Conservation (phyloP, 2,888 invertebrate species). For the Caradrina clavipalpis region DNA sequence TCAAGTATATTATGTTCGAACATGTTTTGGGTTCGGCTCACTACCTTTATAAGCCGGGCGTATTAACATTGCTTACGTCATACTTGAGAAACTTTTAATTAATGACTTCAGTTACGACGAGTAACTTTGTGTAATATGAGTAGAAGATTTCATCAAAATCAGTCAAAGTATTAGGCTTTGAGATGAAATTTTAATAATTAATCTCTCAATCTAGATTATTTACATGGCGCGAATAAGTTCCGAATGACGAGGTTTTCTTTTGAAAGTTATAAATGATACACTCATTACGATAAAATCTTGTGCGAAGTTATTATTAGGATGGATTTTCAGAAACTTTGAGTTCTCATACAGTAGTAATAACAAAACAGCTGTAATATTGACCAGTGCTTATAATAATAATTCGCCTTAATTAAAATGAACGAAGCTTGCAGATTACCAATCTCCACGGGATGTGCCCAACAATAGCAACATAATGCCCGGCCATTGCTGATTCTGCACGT, state of each 20-base stretch:
- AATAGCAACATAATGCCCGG: conserved; percentile 28
- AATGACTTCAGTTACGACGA: conserved; percentile 54
- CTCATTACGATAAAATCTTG: not conserved
- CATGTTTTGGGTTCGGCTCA: conserved; percentile 49
- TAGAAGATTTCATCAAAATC: conserved; percentile 57
- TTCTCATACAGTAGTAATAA: not conserved
- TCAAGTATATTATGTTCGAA: conserved; percentile 56
- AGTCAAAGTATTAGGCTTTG: conserved; percentile 32
- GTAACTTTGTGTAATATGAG: conserved; percentile 52
- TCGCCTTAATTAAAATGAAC: conserved; percentile 15
- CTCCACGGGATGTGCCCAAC: conserved; percentile 17
- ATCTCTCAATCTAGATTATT: conserved; percentile 39
- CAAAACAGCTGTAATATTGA: not conserved
- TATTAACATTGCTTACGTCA: conserved; percentile 63
- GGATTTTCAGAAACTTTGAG: not conserved
- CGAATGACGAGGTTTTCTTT: conserved; percentile 5
- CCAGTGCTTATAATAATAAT: conserved; percentile 6
- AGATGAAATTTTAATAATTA: conserved; percentile 42
- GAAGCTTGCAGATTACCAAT: conserved; percentile 46
- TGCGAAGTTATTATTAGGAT: not conserved
- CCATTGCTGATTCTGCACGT: conserved; percentile 29
- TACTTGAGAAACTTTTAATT: conserved; percentile 61
- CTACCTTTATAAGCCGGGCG: conserved; percentile 57
- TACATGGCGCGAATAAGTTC: conserved; percentile 30
- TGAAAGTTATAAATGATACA: not conserved